Evolutionary conservation across 2,113 vertebrate genomes (phyloP), one percentile per base, ranked within the genome.

Genomic region (Danio rerio): DNA sequence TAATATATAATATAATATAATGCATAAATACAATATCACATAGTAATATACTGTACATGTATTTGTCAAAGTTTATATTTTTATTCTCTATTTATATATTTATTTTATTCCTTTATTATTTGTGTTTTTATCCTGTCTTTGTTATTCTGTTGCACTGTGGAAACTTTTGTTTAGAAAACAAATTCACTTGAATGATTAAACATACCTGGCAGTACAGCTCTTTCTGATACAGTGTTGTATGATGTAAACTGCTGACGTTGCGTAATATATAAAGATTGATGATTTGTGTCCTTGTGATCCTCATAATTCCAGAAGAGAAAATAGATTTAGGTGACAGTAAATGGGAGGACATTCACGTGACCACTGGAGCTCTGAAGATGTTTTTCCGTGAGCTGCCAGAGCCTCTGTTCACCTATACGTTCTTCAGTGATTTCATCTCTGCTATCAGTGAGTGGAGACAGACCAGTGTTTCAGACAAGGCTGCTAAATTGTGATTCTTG

Each of bases 341-440:
- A 93, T 99, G 97, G 98, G 98, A 99, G 91, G 98, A 99, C 87
- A 97, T 98, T 87, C 97, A 99, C 11, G 98, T 99, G 75, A 95
- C 96, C 83, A 96, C 97, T 0, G 98, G 98, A 89, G 98, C 98
- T 3, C 90, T 99, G 1, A 99, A 99, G 93, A 98, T 99, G 98
- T 98, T 96, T 92, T 99, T 99, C 91, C 93, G 97, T 87, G 98
- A 99, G 91, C 89, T 99, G 76, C 96, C 98, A 0, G 98, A 99
- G 84, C 97, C 97, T 0, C 94, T 99, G 18, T 99, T 99, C 91
- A 96, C 96, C 80, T 98, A 93, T 86, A 88, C 90, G 76, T 91
- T 94, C 87, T 99, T 99, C 91, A 94, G 96, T 62, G 96, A 98
- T 91, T 99, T 99, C 86, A 92, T 99, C 88, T 93, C 89, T 89